Conservation (phyloP, 2,113 vertebrate genomes). For the Collichthys lucidus region DNA sequence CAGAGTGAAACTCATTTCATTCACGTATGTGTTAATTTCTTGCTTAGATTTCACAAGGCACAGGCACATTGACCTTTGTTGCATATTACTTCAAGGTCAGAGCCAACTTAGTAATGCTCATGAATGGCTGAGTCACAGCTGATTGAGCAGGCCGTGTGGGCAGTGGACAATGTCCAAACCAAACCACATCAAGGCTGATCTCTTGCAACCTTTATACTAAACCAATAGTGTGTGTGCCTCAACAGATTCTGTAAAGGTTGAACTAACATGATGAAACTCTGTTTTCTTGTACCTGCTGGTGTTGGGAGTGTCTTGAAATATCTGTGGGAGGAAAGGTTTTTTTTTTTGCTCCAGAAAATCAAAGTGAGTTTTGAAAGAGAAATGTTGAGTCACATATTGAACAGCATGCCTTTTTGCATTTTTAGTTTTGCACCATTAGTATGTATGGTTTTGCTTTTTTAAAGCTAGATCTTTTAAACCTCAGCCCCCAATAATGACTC, state of each 20-base stretch:
- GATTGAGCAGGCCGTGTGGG: background rate
- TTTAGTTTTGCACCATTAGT: background rate
- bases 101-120: background rate
- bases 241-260: background rate
- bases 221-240: background rate
- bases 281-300: constrained; percentile 5
- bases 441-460: background rate
- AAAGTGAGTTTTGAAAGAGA: constrained; percentile 23
- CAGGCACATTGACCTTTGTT: background rate
- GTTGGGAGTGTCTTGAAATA: constrained; percentile 30
- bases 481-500: background rate
- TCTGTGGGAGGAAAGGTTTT: background rate
- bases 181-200: constrained; percentile 1
- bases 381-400: constrained; percentile 26
- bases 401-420: background rate
- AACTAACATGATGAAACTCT: background rate
- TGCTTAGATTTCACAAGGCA: background rate
- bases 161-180: background rate
- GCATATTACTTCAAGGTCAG: background rate
- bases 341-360: background rate
- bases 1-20: background rate
- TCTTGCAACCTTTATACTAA: background rate
- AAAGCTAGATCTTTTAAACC: background rate
- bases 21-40: background rate
- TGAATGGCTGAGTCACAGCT: constrained; percentile 23